Conservation (phyloP, 2,888 invertebrate genomes). For the Teleiodes luculella region DNA sequence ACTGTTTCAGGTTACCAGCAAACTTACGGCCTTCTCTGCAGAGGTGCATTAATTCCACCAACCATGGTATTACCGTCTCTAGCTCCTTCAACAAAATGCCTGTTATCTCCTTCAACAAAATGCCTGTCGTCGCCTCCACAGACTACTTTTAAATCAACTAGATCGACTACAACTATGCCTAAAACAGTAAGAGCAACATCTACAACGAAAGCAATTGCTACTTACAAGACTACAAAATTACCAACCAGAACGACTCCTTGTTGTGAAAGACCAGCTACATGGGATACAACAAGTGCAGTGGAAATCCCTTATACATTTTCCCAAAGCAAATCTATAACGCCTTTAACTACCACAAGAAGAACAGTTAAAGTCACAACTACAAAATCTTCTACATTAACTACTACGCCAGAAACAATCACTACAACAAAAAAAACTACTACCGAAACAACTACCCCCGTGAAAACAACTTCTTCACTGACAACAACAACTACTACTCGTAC, state of each 20-base stretch:
- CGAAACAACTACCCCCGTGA: too few relatives aligned
- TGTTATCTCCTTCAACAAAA: background rate
- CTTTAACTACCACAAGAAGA: background rate
- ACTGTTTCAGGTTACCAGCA: slow-evolving; percentile 31
- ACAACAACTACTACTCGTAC: background rate
- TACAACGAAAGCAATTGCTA: background rate
- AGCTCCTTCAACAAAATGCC: background rate
- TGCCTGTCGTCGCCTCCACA: too few relatives aligned
- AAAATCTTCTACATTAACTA: background rate
- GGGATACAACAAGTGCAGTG: background rate
- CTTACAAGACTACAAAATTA: too few relatives aligned
- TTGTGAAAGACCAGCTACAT: background rate
- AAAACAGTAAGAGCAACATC: background rate
- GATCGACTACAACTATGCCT: too few relatives aligned
- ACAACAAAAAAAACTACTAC: background rate
- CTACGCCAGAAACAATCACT: background rate
- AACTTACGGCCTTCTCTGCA: slow-evolving; percentile 39
- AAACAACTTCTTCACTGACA: slow-evolving; percentile 1
- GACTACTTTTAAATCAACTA: too few relatives aligned
- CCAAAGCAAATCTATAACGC: background rate
- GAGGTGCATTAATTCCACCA: slow-evolving; percentile 19
- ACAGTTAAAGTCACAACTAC: background rate
- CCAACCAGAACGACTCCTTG: background rate
- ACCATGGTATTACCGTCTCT: too few relatives aligned
- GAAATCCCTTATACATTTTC: background rate